Base-by-base conservation (phyloP, 2,797 vertebrate genomes). In the Sebastes diaconus region DNA sequence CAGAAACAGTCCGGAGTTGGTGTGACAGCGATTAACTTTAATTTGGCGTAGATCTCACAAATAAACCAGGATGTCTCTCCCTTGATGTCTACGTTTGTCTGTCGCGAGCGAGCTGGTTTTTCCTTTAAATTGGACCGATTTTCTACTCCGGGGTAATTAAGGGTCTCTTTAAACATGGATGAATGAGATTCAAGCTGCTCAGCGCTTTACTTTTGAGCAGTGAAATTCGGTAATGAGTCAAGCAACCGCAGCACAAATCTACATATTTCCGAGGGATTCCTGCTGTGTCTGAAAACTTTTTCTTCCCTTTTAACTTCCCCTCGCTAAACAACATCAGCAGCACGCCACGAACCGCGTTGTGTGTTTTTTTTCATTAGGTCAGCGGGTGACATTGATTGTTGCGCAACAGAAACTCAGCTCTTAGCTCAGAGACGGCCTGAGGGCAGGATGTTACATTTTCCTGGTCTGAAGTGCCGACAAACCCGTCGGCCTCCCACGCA, bases 171-270 rank as follows among this genome's bases (percentile, higher is more conserved):
- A 14, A 30, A 70, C 68, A 25, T 5, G 42, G 58, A 27, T 67
- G 29, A 71, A 32, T 68, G 52, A 79, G 27, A 50, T 69, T 61
- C 59, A 39, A 65, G 84, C 70, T 64, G 77, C 61, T 76, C 64
- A 34, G 69, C 58, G 60, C 14, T 70, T 64, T 58, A 36, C 34
- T 77, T 77, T 36, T 39, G 6, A 39, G 34, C 64, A 18, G 22
- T 27, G 54, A 77, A 65, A 50, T 39, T 27, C 39, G 22, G 25
- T 77, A 87, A 85, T 83, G 73, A 87, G 70, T 60, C 32, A 8
- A 30, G 72, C 71, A 69, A 13, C 70, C 50, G 22, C 50, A 59
- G 75, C 80, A 36, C n/a, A 68, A 64, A 58, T 25, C 4, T 2
- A 16, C 32, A 61, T 22, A 24, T 65, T 73, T 82, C 46, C 9